Evolutionary conservation across 1,140 invertebrate genomes (phyloP).

Genomic region (Caligus rogercresseyi): DNA sequence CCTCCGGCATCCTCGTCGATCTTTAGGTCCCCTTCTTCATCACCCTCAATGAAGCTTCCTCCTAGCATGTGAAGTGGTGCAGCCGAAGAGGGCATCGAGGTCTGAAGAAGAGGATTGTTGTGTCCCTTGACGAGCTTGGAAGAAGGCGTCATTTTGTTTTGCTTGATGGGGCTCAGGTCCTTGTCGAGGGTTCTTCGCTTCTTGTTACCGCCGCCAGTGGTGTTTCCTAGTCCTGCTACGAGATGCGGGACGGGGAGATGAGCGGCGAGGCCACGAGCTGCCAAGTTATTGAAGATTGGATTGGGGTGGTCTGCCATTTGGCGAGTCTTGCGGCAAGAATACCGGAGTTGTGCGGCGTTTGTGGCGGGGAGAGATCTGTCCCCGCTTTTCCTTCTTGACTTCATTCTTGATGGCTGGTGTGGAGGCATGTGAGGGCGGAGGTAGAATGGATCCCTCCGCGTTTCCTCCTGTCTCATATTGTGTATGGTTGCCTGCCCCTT

Average conservation of each 20-base stretch:
- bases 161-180: neutral
- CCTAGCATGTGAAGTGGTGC: neutral
- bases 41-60: neutral
- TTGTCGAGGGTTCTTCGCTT: neutral
- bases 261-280: neutral
- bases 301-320: conserved; percentile 1
- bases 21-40: conserved; percentile 17
- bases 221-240: neutral
- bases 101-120: neutral
- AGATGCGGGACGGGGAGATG: neutral
- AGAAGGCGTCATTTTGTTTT: neutral
- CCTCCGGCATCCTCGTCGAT: conserved; percentile 16
- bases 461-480: conserved; percentile 8
- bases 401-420: neutral
- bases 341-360: neutral
- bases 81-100: neutral
- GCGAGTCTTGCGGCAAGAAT: conserved; percentile 17
- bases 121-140: neutral
- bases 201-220: too few relatives aligned
- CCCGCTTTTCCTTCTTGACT: conserved; percentile 5
- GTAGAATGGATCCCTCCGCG: neutral
- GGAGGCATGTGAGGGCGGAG: neutral
- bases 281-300: neutral
- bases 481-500: conserved; percentile 21
- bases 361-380: neutral